Base-by-base conservation (phyloP, 2,888 invertebrate genomes). In the Aphodius granarius region DNA sequence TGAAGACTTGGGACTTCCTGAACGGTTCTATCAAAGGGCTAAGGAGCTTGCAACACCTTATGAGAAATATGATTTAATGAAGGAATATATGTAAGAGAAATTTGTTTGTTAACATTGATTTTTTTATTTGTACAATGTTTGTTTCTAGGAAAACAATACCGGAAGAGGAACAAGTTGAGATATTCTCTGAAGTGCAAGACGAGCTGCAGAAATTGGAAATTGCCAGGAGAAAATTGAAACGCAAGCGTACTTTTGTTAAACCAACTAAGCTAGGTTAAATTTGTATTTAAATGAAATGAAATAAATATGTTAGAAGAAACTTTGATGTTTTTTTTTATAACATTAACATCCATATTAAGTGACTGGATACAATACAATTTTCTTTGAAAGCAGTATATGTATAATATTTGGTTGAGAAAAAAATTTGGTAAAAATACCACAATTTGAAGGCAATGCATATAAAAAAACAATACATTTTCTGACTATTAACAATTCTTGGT, bases 1-100 rank as follows among this genome's bases (percentile, higher is more conserved):
- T 4, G 85, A 86, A 79, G 85, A 83, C 79, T 83, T 85, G 77
- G 80, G 81, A 20, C 80, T 87, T 66, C 84, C 86, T 3, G 85
- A 86, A 77, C 82, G 77, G 70, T 84, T 86, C 77, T 85, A 84
- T 75, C 80, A 82, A 20, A 89, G 91, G 73, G 90, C 93, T 4
- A 88, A 91, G 78, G 84, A 89, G 73, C 84, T 90, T 43, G 91
- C 89, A 66, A 93, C 90, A 79, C 95, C 96, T 0, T 95, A 94
- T 92, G 95, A 95, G 84, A 94, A 96, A 89, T 96, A 93, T 87
- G 98, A 99, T 87, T 88, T 99, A 73, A 97, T 99, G 97, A 95
- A 95, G 86, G 90, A 93, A 77, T 98, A 98, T 86, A 94, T 97
- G 91, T 92, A 86, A 83, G 83, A 64, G 22, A 74, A 68, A 71